These are phyloP conservation scores for Achatina immaculata DNA, from an alignment of 1,140 invertebrate species.

Conservation along the genomic window DNA sequence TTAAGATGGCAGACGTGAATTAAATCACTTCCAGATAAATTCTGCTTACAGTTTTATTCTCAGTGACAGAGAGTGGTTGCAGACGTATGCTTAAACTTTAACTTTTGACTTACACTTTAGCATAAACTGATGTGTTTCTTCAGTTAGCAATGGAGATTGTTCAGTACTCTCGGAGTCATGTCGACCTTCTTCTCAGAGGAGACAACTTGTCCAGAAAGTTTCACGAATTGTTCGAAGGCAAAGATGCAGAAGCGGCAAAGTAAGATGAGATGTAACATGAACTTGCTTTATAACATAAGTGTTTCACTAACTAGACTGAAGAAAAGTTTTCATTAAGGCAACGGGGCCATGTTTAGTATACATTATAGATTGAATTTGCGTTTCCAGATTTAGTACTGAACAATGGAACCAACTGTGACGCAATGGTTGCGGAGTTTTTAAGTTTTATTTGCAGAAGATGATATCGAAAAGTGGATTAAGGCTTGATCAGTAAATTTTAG, in stretches of 20 bases:
- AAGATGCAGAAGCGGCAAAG: conserved; percentile 46
- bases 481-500: too few species aligned
- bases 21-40: neutral
- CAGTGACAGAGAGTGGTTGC: neutral
- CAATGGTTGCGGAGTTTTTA: too few species aligned
- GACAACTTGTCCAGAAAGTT: conserved; percentile 57
- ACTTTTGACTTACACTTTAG: neutral
- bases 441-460: too few species aligned
- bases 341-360: too few species aligned
- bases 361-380: too few species aligned
- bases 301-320: too few species aligned
- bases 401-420: too few species aligned
- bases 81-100: neutral
- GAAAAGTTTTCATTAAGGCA: too few species aligned
- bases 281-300: too few species aligned
- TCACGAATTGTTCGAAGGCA: conserved; percentile 56
- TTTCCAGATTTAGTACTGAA: too few species aligned
- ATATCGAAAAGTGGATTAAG: too few species aligned
- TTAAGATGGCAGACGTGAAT: conserved; percentile 26
- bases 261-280: conserved; percentile 32
- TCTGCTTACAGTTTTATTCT: neutral
- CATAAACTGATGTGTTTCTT: neutral
- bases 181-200: conserved; percentile 56
- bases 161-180: conserved; percentile 56
- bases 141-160: conserved; percentile 35